Evolutionary conservation across 1,140 invertebrate species (phyloP).

Genomic region (Akabosia matsudoensis): DNA sequence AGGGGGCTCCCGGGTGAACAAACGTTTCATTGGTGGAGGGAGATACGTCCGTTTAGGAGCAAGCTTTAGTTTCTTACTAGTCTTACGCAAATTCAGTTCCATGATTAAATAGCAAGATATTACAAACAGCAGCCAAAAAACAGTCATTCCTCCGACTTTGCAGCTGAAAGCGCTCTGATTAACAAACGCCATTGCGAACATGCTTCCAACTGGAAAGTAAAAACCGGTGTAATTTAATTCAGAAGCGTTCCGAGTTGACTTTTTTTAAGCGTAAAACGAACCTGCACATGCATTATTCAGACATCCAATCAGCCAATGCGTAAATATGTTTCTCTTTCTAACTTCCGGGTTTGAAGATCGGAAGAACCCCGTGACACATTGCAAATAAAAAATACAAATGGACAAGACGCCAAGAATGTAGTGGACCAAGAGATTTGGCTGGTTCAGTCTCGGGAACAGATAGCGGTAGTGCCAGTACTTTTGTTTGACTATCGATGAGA

Average conservation of each 20-base stretch:
- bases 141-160: not conserved
- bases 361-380: not conserved
- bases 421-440: not conserved
- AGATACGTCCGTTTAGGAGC: constrained; percentile 13
- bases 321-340: not conserved
- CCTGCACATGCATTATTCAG: not conserved
- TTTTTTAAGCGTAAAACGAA: not conserved
- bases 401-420: not conserved
- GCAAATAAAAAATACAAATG: not conserved
- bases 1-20: constrained; percentile 18
- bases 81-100: constrained; percentile 2
- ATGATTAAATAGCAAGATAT: not conserved
- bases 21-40: constrained; percentile 21
- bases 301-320: not conserved
- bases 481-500: not conserved
- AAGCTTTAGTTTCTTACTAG: constrained; percentile 16
- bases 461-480: not conserved
- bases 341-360: not conserved
- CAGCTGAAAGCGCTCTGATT: constrained; percentile 14
- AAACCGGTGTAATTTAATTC: not conserved
- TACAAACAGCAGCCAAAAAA: constrained; percentile 11
- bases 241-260: not conserved
- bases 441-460: not conserved
- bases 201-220: no score
- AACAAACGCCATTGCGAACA: constrained; percentile 26